Evolutionary conservation across 2,888 invertebrate species (phyloP).

Genomic region (Ommatoiulus sabulosus): DNA sequence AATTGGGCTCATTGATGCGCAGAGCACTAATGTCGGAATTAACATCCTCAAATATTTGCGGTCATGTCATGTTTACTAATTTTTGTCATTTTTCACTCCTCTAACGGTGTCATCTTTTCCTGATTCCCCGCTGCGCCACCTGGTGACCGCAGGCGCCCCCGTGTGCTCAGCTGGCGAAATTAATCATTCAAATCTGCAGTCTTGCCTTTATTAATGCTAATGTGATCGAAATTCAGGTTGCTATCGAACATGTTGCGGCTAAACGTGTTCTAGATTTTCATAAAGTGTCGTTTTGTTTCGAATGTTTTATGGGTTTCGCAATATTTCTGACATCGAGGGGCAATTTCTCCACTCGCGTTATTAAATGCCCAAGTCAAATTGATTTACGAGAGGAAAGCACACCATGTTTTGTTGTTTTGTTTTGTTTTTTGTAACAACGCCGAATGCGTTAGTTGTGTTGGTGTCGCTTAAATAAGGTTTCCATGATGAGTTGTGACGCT

Average conservation of each 20-base stretch:
- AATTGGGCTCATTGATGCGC: neutral
- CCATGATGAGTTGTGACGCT: neutral
- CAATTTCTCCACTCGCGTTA: neutral
- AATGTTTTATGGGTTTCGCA: neutral
- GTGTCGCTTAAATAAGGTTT: neutral
- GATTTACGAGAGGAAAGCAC: neutral
- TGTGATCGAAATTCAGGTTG: neutral
- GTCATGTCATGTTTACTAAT: neutral
- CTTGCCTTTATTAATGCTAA: neutral
- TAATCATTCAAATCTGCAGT: neutral
- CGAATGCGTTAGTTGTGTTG: neutral
- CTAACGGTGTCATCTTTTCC: neutral
- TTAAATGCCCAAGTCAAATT: neutral
- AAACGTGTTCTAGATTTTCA: neutral
- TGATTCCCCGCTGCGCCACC: neutral
- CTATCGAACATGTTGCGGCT: neutral
- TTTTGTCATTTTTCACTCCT: neutral
- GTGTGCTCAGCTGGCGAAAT: neutral
- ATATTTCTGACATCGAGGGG: neutral
- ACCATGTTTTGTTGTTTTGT: no score
- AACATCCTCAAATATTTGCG: neutral
- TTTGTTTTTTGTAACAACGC: neutral
- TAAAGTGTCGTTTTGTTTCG: constrained; percentile 22
- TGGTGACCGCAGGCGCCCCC: neutral
- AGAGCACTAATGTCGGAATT: neutral